phyloP scores from a whole-genome alignment of 92 coral and sea anemone species.

The Metridium senile region DNA sequence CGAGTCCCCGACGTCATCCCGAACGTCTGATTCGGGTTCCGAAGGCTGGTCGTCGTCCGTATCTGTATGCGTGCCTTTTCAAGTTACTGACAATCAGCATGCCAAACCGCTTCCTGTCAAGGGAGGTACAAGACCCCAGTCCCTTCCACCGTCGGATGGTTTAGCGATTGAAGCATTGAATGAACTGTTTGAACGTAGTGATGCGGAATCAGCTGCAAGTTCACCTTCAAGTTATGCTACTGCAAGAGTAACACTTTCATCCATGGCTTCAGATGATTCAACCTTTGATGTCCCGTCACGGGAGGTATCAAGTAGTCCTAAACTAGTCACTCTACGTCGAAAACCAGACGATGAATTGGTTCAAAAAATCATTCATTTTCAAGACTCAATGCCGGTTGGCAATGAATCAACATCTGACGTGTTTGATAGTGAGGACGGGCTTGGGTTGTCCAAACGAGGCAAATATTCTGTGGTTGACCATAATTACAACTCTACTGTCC shows the following conservation, averaged over 20 bases:
- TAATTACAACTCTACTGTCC: neutral
- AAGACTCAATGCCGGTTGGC: slow-evolving; percentile 24
- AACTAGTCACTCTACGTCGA: slow-evolving; percentile 35
- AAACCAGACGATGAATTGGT: slow-evolving; percentile 26
- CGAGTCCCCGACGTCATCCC: slow-evolving; percentile 45
- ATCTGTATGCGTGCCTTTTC: slow-evolving; percentile 84
- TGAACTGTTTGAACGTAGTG: slow-evolving; percentile 7
- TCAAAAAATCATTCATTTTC: slow-evolving; percentile 23
- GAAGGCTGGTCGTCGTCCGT: slow-evolving; percentile 79
- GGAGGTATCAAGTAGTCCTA: slow-evolving; percentile 12
- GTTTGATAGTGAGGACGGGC: slow-evolving; percentile 27
- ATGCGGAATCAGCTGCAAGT: neutral
- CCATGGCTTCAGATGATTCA: slow-evolving; percentile 3
- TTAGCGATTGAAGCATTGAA: slow-evolving; percentile 23
- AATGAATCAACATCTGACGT: neutral
- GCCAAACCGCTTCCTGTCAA: slow-evolving; percentile 29
- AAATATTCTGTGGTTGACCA: slow-evolving; percentile 30
- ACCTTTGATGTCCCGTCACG: neutral
- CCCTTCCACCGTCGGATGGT: slow-evolving; percentile 23
- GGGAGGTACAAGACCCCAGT: slow-evolving; percentile 33
- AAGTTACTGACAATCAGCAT: slow-evolving; percentile 63
- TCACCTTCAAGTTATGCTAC: neutral
- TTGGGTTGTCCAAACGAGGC: slow-evolving; percentile 32
- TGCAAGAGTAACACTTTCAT: neutral
- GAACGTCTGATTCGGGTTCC: slow-evolving; percentile 26